Evolutionary conservation across 2,113 vertebrate genomes (phyloP).

Genomic region (Dromas ardeola): DNA sequence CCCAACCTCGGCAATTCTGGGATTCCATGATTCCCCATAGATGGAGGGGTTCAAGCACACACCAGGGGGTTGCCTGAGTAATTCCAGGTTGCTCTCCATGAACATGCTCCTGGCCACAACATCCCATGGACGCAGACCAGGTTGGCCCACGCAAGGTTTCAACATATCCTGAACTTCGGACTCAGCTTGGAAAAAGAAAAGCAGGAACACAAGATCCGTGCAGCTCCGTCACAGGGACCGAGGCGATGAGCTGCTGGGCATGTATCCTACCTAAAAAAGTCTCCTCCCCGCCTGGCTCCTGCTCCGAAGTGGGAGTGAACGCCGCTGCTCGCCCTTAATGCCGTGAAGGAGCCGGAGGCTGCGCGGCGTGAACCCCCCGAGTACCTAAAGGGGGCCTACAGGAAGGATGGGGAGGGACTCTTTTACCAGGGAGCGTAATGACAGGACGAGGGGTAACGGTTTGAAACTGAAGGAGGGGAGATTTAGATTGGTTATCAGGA

Average conservation of each 20-base stretch:
- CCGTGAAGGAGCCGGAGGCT: neutral
- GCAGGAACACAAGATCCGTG: neutral
- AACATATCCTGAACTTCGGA: neutral
- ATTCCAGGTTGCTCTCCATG: neutral
- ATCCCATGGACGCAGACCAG: accelerated
- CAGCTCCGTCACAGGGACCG: too few relatives aligned
- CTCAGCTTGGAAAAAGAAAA: neutral
- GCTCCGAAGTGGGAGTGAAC: neutral
- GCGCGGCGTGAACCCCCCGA: neutral
- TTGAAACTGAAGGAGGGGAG: too few relatives aligned
- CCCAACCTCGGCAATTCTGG: too few relatives aligned
- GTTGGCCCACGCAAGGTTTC: neutral
- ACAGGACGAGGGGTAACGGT: too few relatives aligned
- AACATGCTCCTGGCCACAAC: neutral
- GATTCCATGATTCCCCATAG: too few relatives aligned
- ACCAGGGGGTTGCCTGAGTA: neutral
- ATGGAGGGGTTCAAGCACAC: neutral
- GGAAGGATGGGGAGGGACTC: too few relatives aligned
- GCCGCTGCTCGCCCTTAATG: neutral
- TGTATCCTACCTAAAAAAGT: neutral
- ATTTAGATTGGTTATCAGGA: too few relatives aligned
- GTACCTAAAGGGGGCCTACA: too few relatives aligned
- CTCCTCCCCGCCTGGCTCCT: neutral
- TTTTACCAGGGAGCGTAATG: too few relatives aligned
- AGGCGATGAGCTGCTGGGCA: neutral